Evolutionary conservation across 1,140 invertebrate genomes (phyloP), one percentile per base, ranked within the genome.

Genomic region (Halesus radiatus): DNA sequence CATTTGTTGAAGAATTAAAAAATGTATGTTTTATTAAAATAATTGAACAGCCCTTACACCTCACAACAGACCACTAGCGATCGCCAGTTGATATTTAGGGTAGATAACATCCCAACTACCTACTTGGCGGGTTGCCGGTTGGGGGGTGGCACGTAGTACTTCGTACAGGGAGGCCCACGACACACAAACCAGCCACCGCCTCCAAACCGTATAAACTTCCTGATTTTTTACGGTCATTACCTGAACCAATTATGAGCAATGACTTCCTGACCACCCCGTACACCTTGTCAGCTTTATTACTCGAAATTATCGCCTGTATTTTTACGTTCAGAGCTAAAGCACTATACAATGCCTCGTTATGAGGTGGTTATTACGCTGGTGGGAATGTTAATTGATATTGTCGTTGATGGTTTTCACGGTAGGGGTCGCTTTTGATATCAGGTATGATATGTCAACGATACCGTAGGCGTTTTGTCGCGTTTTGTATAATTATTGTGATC

Each of bases 181-280:
- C 37, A 13, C 37, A 45, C 37, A 45, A 45, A 45, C 15, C 32
- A 23, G 10, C 7, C 18, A 23, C 68, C 45, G 22, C 1, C 8
- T 18, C 1, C 68, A 20, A 18, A 72, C 18, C 23, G 68, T 50
- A 50, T 45, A 66, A 75, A 81, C 64, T 78, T 80, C 29, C 75
- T 78, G 80, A 81, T 81, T 81, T 81, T 81, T 81, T 81, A 81
- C 62, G 75, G 80, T 81, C 80, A 81, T 81, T 81, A 81, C 37
- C 32, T 20, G 74, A 73, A 73, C 75, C 80, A 81, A 81, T 81
- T 81, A 81, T 81, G 80, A 81, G 50, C 80, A 73, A 81, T 73
- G 80, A 45, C 80, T 81, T 81, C 80, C 80, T 78, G 80, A n/a
- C 53, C 54, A 20, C 60, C 66, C 22, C 22, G 37, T 22, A 45